Base-by-base conservation (phyloP, 2,888 invertebrate genomes). In the Conomelus anceps region DNA sequence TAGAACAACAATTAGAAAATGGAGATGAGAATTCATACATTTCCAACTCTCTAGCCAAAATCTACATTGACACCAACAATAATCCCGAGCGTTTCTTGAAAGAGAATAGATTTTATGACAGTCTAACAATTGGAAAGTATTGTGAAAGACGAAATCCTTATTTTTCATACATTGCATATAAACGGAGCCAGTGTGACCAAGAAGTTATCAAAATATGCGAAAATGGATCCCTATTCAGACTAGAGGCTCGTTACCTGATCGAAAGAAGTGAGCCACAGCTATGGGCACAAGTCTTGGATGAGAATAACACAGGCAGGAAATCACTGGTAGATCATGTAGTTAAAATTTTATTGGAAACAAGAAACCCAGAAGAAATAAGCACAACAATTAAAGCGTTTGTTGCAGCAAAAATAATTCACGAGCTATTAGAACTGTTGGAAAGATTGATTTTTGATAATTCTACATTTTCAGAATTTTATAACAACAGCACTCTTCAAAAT, bases 81-180 rank as follows among this genome's bases (percentile, higher is more conserved):
- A 99, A 99, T 93, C 99, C 99, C 0, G 99, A 99, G 93, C 94
- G 99, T 92, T 99, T 98, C 94, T 95, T 99, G 90, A 98, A 94
- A 92, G 96, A 96, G 92, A 96, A 96, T 93, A 95, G 95, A 92
- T 95, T 95, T 92, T 99, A 99, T 94, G 99, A 99, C 93, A 98
- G 98, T 90, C 96, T 97, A 92, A 98, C 99, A 0, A 98, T 98
- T 11, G 98, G 99, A 0, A 98, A 99, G 92, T 99, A 99, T 94
- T 99, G 99, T 94, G 99, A 99, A 94, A 99, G 99, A 94, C 96
- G 99, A 92, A 99, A 99, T 94, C 99, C 99, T 0, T 99, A 99
- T 94, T 95, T 99, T 91, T 99, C 99, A 7, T 99, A 99, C 94
- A 98, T 99, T 23, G 99, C 99, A 20, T 99, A 99, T 93, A 99